A percentile compares a stretch with the other conserved stretches of the same genome.
Evolutionary conservation across 2,113 vertebrate genomes (phyloP).

Genomic region (Piliocolobus tephrosceles): DNA sequence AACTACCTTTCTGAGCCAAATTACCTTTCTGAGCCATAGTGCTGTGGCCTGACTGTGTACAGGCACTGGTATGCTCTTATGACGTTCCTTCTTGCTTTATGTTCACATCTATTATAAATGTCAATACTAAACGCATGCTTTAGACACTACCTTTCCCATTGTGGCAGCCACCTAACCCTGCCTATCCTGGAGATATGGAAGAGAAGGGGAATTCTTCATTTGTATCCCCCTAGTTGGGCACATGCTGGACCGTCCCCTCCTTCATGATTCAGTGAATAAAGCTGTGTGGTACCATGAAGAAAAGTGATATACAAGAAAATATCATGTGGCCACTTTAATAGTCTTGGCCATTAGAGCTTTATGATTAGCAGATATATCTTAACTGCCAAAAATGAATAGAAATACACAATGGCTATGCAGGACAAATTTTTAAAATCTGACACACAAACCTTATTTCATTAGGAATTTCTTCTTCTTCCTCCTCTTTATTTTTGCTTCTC

Average conservation of each 20-base stretch:
- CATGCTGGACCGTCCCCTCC: neutral
- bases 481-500: constrained; percentile 98
- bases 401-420: neutral
- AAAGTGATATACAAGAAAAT: neutral
- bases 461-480: constrained; percentile 97
- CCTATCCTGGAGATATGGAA: neutral
- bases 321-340: neutral
- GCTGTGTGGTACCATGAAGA: neutral
- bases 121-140: neutral
- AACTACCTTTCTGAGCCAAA: neutral
- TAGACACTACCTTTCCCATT: neutral
- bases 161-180: neutral
- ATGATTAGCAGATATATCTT: neutral
- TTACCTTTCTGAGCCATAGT: neutral
- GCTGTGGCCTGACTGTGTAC: neutral
- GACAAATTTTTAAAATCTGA: neutral
- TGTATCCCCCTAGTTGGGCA: neutral
- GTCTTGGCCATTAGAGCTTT: neutral
- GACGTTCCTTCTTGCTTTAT: neutral
- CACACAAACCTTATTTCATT: constrained; percentile 96
- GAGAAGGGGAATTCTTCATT: neutral
- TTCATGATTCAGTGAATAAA: neutral
- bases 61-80: neutral
- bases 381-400: neutral
- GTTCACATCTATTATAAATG: neutral